Evolutionary conservation across 1,140 invertebrate species (phyloP), one percentile per base, ranked within the genome.

Genomic region (Formica exsecta): DNA sequence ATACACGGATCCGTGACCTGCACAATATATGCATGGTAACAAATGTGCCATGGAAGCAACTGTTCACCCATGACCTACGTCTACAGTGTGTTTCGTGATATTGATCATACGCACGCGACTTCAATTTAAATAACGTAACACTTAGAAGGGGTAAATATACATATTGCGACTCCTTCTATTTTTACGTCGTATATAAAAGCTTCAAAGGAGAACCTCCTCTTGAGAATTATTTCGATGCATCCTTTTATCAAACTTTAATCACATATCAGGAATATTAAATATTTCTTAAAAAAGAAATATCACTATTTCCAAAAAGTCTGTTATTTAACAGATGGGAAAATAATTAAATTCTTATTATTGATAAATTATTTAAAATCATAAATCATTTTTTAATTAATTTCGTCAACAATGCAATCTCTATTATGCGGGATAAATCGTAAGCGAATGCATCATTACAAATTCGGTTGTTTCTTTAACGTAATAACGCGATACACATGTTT

Each of bases 51-150:
- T 79, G 44, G 61, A 68, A 70, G 77, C 44, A 70, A 73, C 68
- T 70, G 66, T 48, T 68, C 66, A 74, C 65, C 75, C 65, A 76
- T 44, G 64, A 81, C 85, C 74, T 79, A 89, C 74, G 88, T 80
- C 87, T 75, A 88, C 88, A 32, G 44, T 51, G 44, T 51, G 66
- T 86, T 59, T 87, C 68, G 83, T 38, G 44, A 89, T 89, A 89
- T 80, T 89, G 88, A 51, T 62, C 32, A 54, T 62, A 88, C 75
- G 75, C 88, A 89, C 88, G 88, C 88, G 22, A 80, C 79, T 85
- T 22, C 41, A 59, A 73, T 51, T 38, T 59, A 38, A 38, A 54
- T 80, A 70, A 80, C 29, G 8, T 25, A 41, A 25, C 38, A 68
- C 48, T 57, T 51, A n/a, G 66, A 44, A 41, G 41, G 36, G 32